A percentile compares a stretch with the other conserved stretches of the same genome.
Evolutionary conservation across 2,797 vertebrate genomes (phyloP).

Genomic region (Anabas testudineus): DNA sequence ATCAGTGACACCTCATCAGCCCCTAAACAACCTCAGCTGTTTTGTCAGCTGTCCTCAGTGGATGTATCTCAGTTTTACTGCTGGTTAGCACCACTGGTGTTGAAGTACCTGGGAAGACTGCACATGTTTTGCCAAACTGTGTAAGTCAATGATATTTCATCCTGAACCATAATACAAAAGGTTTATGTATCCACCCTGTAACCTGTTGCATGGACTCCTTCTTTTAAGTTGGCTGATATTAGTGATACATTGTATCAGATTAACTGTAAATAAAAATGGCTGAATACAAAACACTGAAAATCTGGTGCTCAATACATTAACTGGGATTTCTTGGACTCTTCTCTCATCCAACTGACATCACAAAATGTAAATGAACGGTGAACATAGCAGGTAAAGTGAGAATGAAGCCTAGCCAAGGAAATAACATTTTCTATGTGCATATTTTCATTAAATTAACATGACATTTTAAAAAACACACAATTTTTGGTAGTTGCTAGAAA

Average conservation of each 20-base stretch:
- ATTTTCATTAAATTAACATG: too few relatives aligned
- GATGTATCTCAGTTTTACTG: not conserved
- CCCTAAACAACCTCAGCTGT: not conserved
- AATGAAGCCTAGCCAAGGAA: too few relatives aligned
- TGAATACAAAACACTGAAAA: not conserved
- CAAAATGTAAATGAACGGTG: not conserved
- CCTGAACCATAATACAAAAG: not conserved
- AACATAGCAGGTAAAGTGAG: too few relatives aligned
- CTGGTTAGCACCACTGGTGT: not conserved
- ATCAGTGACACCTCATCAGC: not conserved
- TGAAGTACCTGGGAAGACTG: not conserved
- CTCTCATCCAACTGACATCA: not conserved
- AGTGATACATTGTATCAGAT: conserved; percentile 19
- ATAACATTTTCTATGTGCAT: too few relatives aligned
- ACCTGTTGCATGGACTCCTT: conserved; percentile 4
- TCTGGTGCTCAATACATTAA: not conserved
- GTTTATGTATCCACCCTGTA: conserved; percentile 15
- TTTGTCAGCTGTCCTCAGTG: not conserved
- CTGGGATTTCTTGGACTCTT: not conserved
- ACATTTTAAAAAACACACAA: too few relatives aligned
- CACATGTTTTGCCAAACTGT: not conserved
- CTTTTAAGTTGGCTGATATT: conserved; percentile 34
- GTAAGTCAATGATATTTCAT: conserved; percentile 10
- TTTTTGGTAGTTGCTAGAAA: too few relatives aligned
- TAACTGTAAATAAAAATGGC: conserved; percentile 50